A percentile compares a stretch with the other conserved stretches of the same genome.
Conservation (phyloP, 2,797 vertebrate genomes). For the Cyclopterus lumpus region DNA sequence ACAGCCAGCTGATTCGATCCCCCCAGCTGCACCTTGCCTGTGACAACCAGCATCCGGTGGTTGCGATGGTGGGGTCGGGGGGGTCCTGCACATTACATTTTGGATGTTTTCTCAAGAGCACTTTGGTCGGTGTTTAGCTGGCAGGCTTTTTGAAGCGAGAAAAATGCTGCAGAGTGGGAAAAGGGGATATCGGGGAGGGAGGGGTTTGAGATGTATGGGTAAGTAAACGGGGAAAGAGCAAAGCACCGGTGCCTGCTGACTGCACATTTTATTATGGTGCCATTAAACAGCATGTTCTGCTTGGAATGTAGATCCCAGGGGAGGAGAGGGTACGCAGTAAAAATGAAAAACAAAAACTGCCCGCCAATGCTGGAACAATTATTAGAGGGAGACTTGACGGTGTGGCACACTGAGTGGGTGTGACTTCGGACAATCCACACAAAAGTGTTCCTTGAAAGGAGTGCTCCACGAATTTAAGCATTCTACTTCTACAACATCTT, state of each 20-base stretch:
- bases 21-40: slow-evolving; percentile 22
- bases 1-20: slow-evolving; percentile 34
- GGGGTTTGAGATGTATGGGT: slow-evolving; percentile 32
- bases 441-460: neutral
- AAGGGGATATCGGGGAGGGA: slow-evolving; percentile 4
- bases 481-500: neutral
- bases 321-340: slow-evolving; percentile 48
- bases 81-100: slow-evolving; percentile 34
- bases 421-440: slow-evolving; percentile 39
- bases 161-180: slow-evolving; percentile 57
- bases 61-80: neutral
- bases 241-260: slow-evolving; percentile 62
- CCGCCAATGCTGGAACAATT: slow-evolving; percentile 56
- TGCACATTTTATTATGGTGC: slow-evolving; percentile 70
- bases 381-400: slow-evolving; percentile 27
- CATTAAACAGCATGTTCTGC: slow-evolving; percentile 76
- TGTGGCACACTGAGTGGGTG: slow-evolving; percentile 26
- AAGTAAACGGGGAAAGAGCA: slow-evolving; percentile 59
- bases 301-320: slow-evolving; percentile 67
- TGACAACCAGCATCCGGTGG: slow-evolving; percentile 30
- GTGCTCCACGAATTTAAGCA: neutral
- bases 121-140: slow-evolving; percentile 48
- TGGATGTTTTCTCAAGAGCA: slow-evolving; percentile 47
- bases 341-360: slow-evolving; percentile 29
- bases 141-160: slow-evolving; percentile 64